Base-by-base conservation (phyloP, 2,797 vertebrate genomes). In the Aulostomus chinensis region DNA sequence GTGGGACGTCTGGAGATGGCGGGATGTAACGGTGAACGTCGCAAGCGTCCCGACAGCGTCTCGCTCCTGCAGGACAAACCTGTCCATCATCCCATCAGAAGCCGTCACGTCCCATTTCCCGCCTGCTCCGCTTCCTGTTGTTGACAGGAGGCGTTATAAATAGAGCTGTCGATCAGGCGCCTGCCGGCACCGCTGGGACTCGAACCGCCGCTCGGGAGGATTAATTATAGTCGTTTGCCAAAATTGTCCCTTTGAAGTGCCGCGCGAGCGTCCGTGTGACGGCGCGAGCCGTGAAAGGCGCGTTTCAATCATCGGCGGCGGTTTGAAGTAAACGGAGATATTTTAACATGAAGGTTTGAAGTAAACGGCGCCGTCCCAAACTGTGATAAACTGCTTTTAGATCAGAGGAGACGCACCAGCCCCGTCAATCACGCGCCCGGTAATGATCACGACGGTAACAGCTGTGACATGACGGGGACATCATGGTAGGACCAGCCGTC, bases 221-320 rank as follows among this genome's bases (percentile, higher is more conserved):
- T 52, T 74, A 74, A 79, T 77, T 72, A 79, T 70, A 75, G 51
- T 69, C 61, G 33, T 66, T 66, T 58, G 57, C 39, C 47, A 35
- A 68, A 64, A 64, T 15, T 24, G 10, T 9, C 31, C 15, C 58
- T 76, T 71, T 71, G 61, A 75, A 70, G 24, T 2, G 35, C n/a
- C 15, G 1, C 1, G 3, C 4, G 14, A 35, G 31, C 7, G 33
- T 14, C 33, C 12, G 39, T 33, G 39, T 53, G 48, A 63, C 21
- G 2, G 48, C 51, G 24, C 24, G 21, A 18, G 29, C n/a, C 4
- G 22, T 29, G 34, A 13, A 30, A 25, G 11, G 0, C 0, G 10
- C 21, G 2, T 47, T 41, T 55, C 47, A 58, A 49, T 59, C 50
- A 66, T 13, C 5, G 7, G 7, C 6, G 5, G 7, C n/a, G n/a